Base-by-base conservation (phyloP, 2,797 vertebrate species). In the Amazonetta brasiliensis region DNA sequence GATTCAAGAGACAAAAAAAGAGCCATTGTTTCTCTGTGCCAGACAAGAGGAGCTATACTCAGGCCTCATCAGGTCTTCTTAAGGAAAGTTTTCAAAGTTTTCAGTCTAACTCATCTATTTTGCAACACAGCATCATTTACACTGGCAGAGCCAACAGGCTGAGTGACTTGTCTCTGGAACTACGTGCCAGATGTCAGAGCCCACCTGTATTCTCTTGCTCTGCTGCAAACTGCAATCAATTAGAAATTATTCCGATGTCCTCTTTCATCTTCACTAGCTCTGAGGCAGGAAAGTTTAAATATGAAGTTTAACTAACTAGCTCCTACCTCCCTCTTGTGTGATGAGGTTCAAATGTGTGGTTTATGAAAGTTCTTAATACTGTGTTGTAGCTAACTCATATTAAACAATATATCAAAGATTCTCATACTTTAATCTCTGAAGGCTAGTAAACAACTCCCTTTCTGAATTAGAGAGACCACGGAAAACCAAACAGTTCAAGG, bases 61-160 rank as follows among this genome's bases (percentile, higher is more conserved):
- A 84, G 71, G 69, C 74, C 73, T 37, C 81, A 44, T 90, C 71
- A 71, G 44, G 66, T 84, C 74, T 88, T 74, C 74, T 56, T 48
- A 88, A 92, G 67, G 86, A 84, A 82, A 56, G 56, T 59, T 86
- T 84, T 74, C 52, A 41, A 63, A 62, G n/a, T 77, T 89, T 59
- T 94, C 25, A 21, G 25, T 63, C 30, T 44, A 90, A 94, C 81
- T 72, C 52, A 64, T 84, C 86, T 90, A 63, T 28, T 82, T 86
- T 48, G 41, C 55, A 55, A 22, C 58, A 78, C 20, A 76, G 37
- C 17, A 91, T 78, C 74, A 71, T 56, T 76, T 90, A 59, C 73
- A 69, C 84, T 76, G 86, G 85, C n/a, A 63, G 74, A 95, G 76
- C 33, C 66, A 76, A 92, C 37, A 55, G 74, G 17, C 71, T 56